Base-by-base conservation (phyloP, 2,888 invertebrate species). In the Gymnocheta viridis region DNA sequence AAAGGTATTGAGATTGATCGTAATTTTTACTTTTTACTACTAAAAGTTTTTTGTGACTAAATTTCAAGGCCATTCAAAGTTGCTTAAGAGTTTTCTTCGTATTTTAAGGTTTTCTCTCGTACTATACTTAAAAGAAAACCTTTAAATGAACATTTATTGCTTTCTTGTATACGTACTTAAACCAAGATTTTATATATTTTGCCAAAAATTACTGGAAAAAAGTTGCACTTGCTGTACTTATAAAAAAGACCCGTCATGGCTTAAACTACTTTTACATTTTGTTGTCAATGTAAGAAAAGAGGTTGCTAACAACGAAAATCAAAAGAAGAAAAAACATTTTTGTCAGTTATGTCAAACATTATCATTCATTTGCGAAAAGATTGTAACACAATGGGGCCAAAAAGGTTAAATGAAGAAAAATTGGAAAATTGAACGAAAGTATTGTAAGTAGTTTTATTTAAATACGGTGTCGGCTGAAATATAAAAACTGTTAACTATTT, bases 251-350 rank as follows among this genome's bases (percentile, higher is more conserved):
- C 27, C 4, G 12, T 12, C 7, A 32, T n/a, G 32, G 27, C 32
- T 32, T 17, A 58, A 17, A 32, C 32, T 32, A 58, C 56, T 58
- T 58, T 58, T 58, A 58, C 32, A 58, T 58, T 58, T 58, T 32
- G 17, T 19, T 58, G 12, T 17, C 32, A 32, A 10, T 17, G 17
- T 3, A 32, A 58, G 9, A 56, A 58, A 12, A 58, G 32, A 14
- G 24, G 1, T 6, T 6, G 27, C 32, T 58, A 17, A 32, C 56
- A 58, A 32, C 19, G 32, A 4, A 58, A 58, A 32, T 58, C 12
- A 49, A 49, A 49, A 49, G 49, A 22, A 49, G 22, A 4, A 19
- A 49, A 49, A 49, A 49, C 12, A n/a, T 49, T 49, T 12, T 22
- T 19, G 49, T 22, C 49, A 22, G 9, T 49, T 22, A 19, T 22